phyloP scores from a whole-genome alignment of 2,113 vertebrate genomes.

The Calyptommatus sinebrachiatus region DNA sequence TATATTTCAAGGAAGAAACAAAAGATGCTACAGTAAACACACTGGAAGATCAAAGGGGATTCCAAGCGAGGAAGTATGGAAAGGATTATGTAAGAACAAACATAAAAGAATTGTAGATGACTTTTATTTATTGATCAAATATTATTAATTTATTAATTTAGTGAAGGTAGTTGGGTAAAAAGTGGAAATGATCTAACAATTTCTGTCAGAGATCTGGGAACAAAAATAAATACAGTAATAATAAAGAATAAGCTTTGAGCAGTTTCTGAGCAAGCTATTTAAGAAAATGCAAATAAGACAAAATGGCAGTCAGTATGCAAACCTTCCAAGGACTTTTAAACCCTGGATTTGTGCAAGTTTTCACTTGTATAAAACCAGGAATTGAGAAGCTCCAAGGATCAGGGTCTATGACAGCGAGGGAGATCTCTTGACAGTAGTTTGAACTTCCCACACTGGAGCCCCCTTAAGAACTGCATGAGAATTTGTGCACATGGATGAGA shows the following conservation, averaged over 20 bases:
- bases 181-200: conserved; percentile 10
- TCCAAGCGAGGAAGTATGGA: neutral
- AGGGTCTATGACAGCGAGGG: too few relatives aligned
- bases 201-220: conserved; percentile 26
- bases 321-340: neutral
- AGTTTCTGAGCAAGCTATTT: conserved; percentile 9
- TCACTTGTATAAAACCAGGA: too few relatives aligned
- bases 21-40: conserved; percentile 7
- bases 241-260: neutral
- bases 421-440: neutral
- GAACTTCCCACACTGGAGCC: neutral
- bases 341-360: too few relatives aligned
- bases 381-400: neutral
- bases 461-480: neutral
- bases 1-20: conserved; percentile 24
- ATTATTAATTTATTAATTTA: neutral
- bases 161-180: conserved; percentile 22
- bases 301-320: neutral
- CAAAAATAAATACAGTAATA: neutral
- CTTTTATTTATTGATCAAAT: conserved; percentile 16
- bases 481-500: neutral
- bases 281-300: neutral
- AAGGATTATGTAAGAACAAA: conserved; percentile 34
- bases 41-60: conserved; percentile 36
- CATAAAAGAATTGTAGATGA: neutral